Evolutionary conservation across 2,113 vertebrate species (phyloP).

Genomic region (Marmota flaviventris): DNA sequence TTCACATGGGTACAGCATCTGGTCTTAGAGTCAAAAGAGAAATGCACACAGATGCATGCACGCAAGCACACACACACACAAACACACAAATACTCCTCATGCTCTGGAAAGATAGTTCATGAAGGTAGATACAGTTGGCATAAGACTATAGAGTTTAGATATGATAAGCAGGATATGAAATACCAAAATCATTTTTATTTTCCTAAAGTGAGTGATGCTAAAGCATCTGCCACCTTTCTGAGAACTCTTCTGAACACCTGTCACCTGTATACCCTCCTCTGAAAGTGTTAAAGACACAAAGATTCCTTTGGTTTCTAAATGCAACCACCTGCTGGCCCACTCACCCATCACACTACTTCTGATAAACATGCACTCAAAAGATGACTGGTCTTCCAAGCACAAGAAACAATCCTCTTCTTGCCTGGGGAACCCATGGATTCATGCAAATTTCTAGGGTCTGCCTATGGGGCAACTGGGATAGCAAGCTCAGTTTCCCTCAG

Average conservation of each 20-base stretch:
- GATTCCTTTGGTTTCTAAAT: background rate
- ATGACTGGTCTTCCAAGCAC: background rate
- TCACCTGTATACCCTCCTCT: background rate
- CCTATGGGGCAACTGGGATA: background rate
- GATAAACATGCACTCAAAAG: background rate
- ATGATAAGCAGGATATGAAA: background rate
- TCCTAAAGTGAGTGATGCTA: background rate
- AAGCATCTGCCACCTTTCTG: background rate
- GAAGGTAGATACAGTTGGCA: background rate
- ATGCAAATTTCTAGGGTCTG: rapidly evolving
- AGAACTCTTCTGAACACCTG: background rate
- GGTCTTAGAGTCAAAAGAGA: constrained; percentile 65
- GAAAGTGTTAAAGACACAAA: background rate
- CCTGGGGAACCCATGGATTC: constrained; percentile 28
- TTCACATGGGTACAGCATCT: constrained; percentile 76
- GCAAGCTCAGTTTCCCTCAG: background rate
- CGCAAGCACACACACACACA: background rate
- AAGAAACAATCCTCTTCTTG: background rate
- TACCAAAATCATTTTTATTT: background rate
- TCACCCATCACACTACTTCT: background rate
- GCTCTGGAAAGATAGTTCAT: background rate
- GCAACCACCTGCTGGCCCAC: background rate
- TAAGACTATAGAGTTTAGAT: background rate
- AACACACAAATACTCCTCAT: background rate
- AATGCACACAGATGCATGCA: background rate